Evolutionary conservation across 2,113 vertebrate species (phyloP).

Genomic region (Nannobrachium achirus): DNA sequence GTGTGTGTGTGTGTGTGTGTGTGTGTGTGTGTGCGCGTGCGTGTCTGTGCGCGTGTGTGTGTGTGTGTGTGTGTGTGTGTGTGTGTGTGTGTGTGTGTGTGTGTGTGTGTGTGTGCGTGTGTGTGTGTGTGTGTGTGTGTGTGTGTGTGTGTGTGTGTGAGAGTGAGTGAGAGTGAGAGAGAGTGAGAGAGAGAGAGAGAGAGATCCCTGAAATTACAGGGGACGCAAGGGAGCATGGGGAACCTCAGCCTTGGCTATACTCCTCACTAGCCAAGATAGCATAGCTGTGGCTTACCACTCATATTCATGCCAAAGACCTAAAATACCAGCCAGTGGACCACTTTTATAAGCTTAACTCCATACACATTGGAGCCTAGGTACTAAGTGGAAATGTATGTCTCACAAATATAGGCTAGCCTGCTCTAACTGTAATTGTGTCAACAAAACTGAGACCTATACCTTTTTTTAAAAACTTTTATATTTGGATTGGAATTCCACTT

Average conservation of each 20-base stretch:
- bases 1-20: slow-evolving; percentile 1
- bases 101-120: slow-evolving; percentile 24
- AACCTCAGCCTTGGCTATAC: slow-evolving; percentile 67
- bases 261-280: slow-evolving; percentile 76
- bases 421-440: slow-evolving; percentile 33
- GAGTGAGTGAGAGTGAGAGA: slow-evolving; percentile 39
- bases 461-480: slow-evolving; percentile 44
- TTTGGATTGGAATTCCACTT: slow-evolving; percentile 47
- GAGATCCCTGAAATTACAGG: slow-evolving; percentile 78
- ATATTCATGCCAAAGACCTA: slow-evolving; percentile 69
- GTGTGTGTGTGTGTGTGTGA: slow-evolving; percentile 29
- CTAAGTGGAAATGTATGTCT: slow-evolving; percentile 67
- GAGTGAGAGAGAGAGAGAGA: slow-evolving; percentile 48
- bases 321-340: slow-evolving; percentile 74
- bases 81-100: slow-evolving; percentile 53
- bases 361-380: slow-evolving; percentile 60
- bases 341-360: slow-evolving; percentile 70
- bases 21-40: slow-evolving; percentile 18
- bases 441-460: slow-evolving; percentile 14
- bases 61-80: slow-evolving; percentile 47
- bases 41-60: slow-evolving; percentile 17
- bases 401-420: slow-evolving; percentile 51
- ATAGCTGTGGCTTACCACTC: slow-evolving; percentile 77
- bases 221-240: slow-evolving; percentile 68
- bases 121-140: slow-evolving; percentile 54